These are phyloP conservation scores for Tachina lurida DNA, from an alignment of 2,888 invertebrate genomes.

Conservation along the genomic window DNA sequence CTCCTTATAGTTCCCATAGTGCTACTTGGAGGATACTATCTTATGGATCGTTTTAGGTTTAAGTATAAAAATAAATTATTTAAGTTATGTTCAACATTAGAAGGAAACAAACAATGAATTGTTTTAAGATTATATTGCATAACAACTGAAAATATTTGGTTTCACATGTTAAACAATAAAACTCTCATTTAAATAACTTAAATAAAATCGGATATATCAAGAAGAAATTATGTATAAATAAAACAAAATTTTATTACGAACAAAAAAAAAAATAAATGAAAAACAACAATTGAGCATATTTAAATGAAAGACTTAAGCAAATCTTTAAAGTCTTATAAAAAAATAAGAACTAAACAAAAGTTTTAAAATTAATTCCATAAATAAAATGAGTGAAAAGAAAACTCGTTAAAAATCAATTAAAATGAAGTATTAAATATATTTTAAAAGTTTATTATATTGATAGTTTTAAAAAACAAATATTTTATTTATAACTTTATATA, in stretches of 20 bases:
- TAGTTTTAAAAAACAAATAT: too few species aligned
- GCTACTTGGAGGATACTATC: too few species aligned
- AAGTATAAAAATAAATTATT: constrained; percentile 12
- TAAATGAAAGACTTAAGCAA: too few species aligned
- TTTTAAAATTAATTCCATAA: too few species aligned
- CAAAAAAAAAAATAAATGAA: not conserved
- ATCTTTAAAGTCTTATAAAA: too few species aligned
- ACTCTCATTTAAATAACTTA: not conserved
- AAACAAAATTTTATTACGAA: not conserved
- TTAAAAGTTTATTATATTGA: too few species aligned
- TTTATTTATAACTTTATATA: too few species aligned
- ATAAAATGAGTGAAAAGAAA: too few species aligned
- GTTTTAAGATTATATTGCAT: constrained; percentile 28
- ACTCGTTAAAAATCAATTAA: too few species aligned
- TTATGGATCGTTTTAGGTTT: not conserved
- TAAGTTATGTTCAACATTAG: constrained; percentile 17
- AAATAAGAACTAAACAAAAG: too few species aligned
- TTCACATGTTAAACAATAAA: constrained; percentile 5
- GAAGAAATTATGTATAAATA: not conserved
- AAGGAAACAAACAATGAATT: constrained; percentile 15
- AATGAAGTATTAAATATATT: too few species aligned
- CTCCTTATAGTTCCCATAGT: too few species aligned
- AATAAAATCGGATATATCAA: constrained; percentile 17
- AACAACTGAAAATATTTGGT: constrained; percentile 5
- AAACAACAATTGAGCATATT: not conserved